Evolutionary conservation across 1,140 invertebrate genomes (phyloP).

Genomic region (Dendroctonus valens): DNA sequence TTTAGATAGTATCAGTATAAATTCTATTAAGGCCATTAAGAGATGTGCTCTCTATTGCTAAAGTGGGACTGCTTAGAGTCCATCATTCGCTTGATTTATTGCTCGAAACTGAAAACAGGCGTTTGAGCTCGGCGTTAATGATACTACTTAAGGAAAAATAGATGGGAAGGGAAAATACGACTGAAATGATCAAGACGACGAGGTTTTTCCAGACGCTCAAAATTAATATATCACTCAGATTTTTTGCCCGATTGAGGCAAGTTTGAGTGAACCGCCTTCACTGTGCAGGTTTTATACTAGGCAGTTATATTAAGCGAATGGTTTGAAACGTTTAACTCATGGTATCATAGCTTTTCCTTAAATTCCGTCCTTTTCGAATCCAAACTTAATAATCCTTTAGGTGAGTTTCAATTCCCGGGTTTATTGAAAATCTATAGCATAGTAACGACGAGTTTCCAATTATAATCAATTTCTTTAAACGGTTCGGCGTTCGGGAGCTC

Average conservation of each 20-base stretch:
- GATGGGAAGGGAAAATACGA: constrained; percentile 14
- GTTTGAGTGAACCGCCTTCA: too few species aligned
- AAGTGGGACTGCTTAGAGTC: constrained; percentile 3
- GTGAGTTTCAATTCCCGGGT: background rate
- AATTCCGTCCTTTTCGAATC: too few species aligned
- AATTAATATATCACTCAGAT: constrained; percentile 1
- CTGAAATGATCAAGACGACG: constrained; percentile 14
- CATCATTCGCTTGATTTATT: constrained; percentile 13
- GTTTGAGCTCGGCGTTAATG: constrained; percentile 14
- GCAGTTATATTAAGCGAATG: too few species aligned
- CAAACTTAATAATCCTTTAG: too few species aligned
- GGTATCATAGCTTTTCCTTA: too few species aligned
- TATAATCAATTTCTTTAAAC: constrained; percentile 21
- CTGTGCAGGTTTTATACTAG: too few species aligned
- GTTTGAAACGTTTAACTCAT: too few species aligned
- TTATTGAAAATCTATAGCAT: background rate
- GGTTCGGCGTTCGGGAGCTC: constrained; percentile 1
- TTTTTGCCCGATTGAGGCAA: background rate
- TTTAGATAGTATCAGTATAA: background rate
- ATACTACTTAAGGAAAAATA: constrained; percentile 13
- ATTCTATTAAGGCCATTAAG: background rate
- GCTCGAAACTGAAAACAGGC: constrained; percentile 15
- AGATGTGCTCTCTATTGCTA: constrained; percentile 7
- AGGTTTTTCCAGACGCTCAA: constrained; percentile 6
- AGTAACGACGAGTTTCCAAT: constrained; percentile 12